These are phyloP conservation scores for Cephonodes hylas DNA, from an alignment of 2,888 invertebrate species.

Conservation along the genomic window DNA sequence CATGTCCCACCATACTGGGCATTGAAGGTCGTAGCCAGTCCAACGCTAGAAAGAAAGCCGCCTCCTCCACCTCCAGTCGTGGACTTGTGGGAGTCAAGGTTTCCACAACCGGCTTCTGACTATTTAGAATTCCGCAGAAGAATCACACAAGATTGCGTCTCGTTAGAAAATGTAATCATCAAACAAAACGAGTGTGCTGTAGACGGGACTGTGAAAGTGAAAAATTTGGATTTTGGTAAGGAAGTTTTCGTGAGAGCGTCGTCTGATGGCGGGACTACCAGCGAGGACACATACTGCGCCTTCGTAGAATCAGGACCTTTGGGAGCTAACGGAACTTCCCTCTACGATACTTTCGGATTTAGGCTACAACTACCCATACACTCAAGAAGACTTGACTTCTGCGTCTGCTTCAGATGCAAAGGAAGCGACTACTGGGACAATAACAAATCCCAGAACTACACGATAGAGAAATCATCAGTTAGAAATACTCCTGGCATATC, in stretches of 20 bases:
- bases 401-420: conserved; percentile 90
- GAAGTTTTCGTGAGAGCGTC: conserved; percentile 91
- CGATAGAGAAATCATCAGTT: conserved; percentile 75
- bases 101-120: conserved; percentile 95
- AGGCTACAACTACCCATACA: conserved; percentile 87
- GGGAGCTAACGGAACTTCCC: conserved; percentile 81
- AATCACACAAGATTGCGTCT: conserved; percentile 89
- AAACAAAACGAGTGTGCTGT: conserved; percentile 90
- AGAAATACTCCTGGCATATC: conserved; percentile 52
- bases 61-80: conserved; percentile 42
- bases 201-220: conserved; percentile 95
- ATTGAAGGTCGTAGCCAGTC: conserved; percentile 78
- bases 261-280: conserved; percentile 90
- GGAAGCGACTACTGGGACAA: conserved; percentile 94
- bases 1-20: conserved; percentile 94
- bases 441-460: conserved; percentile 87
- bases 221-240: conserved; percentile 93
- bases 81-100: conserved; percentile 90
- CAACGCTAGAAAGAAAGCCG: conserved; percentile 57
- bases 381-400: conserved; percentile 89
- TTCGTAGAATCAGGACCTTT: conserved; percentile 81
- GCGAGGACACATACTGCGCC: conserved; percentile 89
- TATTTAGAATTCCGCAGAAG: conserved; percentile 91
- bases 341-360: conserved; percentile 95
- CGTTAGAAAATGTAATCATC: conserved; percentile 95